Percentiles rank a stretch among this genome's conserved stretches.
Evolutionary conservation across 1,140 invertebrate species (phyloP).

Genomic region (Gryon sp.): DNA sequence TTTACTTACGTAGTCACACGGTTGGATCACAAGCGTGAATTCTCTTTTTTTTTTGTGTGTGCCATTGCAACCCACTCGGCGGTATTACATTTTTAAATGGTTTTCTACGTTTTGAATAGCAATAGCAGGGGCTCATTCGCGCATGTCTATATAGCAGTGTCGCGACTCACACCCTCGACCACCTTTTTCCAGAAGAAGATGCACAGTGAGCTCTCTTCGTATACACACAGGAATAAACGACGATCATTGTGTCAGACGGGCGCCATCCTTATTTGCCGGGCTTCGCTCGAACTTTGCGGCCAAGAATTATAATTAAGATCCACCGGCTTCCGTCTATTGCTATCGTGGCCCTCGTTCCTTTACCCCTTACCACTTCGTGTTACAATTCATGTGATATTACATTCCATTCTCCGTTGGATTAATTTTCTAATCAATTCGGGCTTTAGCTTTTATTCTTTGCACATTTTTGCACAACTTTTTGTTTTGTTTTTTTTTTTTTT

Average conservation of each 20-base stretch:
- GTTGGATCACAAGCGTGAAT: constrained; percentile 74
- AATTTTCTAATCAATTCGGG: constrained; percentile 75
- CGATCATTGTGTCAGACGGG: constrained; percentile 74
- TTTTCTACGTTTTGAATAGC: constrained; percentile 80
- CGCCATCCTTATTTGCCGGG: constrained; percentile 75
- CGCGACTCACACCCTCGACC: constrained; percentile 28
- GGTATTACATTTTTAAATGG: constrained; percentile 80
- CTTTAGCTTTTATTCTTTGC: constrained; percentile 71
- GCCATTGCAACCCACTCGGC: constrained; percentile 52
- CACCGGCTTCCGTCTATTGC: constrained; percentile 60
- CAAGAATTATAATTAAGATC: constrained; percentile 79
- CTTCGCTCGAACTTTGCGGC: constrained; percentile 74
- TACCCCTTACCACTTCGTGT: constrained; percentile 47
- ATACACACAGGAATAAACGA: constrained; percentile 36
- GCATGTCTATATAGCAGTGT: constrained; percentile 28
- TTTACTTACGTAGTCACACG: constrained; percentile 79
- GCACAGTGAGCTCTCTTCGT: background rate
- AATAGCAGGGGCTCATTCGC: constrained; percentile 64
- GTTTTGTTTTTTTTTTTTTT: background rate
- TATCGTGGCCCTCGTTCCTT: constrained; percentile 44
- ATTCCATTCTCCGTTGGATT: constrained; percentile 74
- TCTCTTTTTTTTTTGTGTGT: constrained; percentile 70
- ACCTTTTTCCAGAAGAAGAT: constrained; percentile 48
- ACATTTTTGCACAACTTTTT: background rate
- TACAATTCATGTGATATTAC: constrained; percentile 73